A percentile compares a stretch with the other conserved stretches of the same genome.
phyloP scores from a whole-genome alignment of 2,113 vertebrate genomes.

The Hassar affinis region DNA sequence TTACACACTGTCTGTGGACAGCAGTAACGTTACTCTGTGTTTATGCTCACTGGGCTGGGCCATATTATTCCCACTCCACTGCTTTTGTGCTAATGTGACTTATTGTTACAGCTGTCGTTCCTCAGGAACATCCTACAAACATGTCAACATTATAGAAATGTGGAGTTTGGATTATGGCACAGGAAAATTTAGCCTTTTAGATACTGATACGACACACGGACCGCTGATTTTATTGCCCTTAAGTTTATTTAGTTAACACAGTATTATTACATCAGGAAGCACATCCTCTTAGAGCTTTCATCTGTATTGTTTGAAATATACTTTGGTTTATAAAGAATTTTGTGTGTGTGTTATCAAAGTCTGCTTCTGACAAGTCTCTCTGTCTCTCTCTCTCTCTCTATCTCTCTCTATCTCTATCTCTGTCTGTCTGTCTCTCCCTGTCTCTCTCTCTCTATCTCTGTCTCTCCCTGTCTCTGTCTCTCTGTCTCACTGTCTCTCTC shows the following conservation, averaged over 20 bases:
- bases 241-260: background rate
- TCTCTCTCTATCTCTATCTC: too few relatives aligned
- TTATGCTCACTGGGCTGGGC: background rate
- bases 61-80: background rate
- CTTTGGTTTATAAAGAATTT: background rate
- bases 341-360: background rate
- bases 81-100: background rate
- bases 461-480: too few relatives aligned
- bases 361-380: background rate
- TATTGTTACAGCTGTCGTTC: background rate
- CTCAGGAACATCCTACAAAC: background rate
- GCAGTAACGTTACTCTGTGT: background rate
- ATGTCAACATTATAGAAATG: background rate
- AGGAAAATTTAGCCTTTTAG: background rate
- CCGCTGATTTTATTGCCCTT: background rate
- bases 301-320: background rate
- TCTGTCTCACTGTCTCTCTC: too few relatives aligned
- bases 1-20: background rate
- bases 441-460: too few relatives aligned
- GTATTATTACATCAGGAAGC: background rate
- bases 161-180: background rate
- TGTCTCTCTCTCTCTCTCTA: too few relatives aligned
- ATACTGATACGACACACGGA: background rate
- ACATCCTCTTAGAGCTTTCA: background rate
- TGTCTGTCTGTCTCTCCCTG: too few relatives aligned